Evolutionary conservation across 2,797 vertebrate species (phyloP), one percentile per base, ranked within the genome.

Genomic region (Acrocephalus scirpaceus): DNA sequence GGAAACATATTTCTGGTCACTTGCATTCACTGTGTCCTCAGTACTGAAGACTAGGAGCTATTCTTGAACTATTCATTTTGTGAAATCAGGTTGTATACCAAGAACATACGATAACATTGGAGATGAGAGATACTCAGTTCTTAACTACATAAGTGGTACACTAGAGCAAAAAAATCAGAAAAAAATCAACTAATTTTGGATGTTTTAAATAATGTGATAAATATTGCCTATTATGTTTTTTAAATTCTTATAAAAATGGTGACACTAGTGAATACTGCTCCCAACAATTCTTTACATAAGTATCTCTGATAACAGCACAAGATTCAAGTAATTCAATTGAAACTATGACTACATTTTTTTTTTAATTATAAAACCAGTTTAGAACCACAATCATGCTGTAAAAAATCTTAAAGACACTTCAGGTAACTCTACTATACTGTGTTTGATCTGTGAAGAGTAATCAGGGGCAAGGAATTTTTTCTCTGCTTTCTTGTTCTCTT

Each of bases 61-160:
- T n/a, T 66, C 21, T 77, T 87, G 34, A 60, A 57, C 3, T 50
- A 75, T 5, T 82, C 0, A 38, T 73, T 79, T 79, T 67, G 16
- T 42, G 60, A 47, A 75, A 81, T 40, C n/a, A 61, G 40, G 71
- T 82, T 72, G 21, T 17, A 7, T 45, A 64, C 51, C 25, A 77
- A 65, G 23, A 80, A 53, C 4, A 40, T 32, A 44, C 0, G 0
- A 26, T 60, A 42, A 50, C 2, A 56, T 36, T 27, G 19, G 7
- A 54, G 6, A 22, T 40, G 42, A 92, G 9, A 91, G 19, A 50
- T 61, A 86, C 7, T 70, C 11, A 11, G 7, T 71, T 78, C 40
- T 60, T 62, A 70, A 47, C 16, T 87, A 42, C 7, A 8, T 21
- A 62, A 58, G 18, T 36, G 3, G 10, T 34, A 25, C 36, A 72